These are phyloP conservation scores for Ceratotherium simum DNA, from an alignment of 2,113 vertebrate genomes.

Conservation along the genomic window DNA sequence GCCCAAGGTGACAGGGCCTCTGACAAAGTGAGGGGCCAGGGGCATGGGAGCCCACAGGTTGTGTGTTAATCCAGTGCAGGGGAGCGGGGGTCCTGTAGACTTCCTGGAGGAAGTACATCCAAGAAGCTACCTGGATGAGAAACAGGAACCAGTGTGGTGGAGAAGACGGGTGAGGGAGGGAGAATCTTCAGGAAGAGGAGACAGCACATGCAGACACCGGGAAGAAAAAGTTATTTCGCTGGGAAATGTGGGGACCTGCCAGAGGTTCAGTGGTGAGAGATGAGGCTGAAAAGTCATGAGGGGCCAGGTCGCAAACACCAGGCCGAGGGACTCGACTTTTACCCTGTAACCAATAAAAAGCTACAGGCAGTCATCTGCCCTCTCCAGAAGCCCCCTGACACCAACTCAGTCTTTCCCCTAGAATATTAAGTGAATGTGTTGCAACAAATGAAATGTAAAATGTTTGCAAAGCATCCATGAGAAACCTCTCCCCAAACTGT, in stretches of 20 bases:
- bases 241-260: background rate
- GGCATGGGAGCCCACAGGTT: background rate
- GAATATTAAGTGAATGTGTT: background rate
- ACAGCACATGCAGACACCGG: background rate
- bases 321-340: background rate
- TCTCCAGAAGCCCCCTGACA: background rate
- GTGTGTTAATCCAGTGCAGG: background rate
- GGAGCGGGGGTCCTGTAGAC: background rate
- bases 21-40: background rate
- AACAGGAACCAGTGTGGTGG: background rate
- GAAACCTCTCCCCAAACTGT: background rate
- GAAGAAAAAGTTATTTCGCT: background rate
- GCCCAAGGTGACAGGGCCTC: background rate
- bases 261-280: background rate
- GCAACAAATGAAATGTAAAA: background rate
- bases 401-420: background rate
- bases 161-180: background rate
- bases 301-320: background rate
- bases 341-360: background rate
- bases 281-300: background rate
- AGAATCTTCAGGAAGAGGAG: background rate
- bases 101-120: background rate
- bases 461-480: background rate
- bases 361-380: background rate
- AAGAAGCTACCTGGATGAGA: background rate